Base-by-base conservation (phyloP, 1,140 invertebrate genomes). In the Drosophila grimshawi region DNA sequence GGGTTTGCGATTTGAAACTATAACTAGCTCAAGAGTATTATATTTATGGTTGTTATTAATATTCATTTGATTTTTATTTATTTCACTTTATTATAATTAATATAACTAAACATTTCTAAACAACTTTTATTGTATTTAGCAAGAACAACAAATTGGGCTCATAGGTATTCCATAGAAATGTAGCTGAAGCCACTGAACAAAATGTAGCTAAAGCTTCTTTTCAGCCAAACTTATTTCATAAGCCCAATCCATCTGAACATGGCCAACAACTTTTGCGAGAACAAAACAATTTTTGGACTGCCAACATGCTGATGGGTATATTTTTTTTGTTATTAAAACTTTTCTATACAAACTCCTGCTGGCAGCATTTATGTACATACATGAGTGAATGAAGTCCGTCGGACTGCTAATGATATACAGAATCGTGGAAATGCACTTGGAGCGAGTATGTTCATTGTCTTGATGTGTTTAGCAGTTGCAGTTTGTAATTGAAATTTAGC, bases 401-500 rank as follows among this genome's bases (percentile, higher is more conserved):
- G 57, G 61, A 71, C 59, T 64, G 67, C 71, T 76, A 60, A 76
- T 70, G 59, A 64, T 70, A 41, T 63, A 59, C 11, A 7, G 32
- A 60, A 35, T 45, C 29, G 3, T 30, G 4, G 30, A 48, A 10
- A 27, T 53, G 10, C 27, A 39, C n/a, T 11, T 63, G 45, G 35
- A 55, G 30, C 39, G 45, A 56, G 33, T 19, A 30, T n/a, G 55
- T 66, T 68, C 53, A 43, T 82, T 82, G 68, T 75, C 85, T 88
- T 88, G 85, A 88, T 83, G 83, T 86, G 83, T 85, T 88, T 88
- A 89, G 83, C 71, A 83, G 72, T 88, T 86, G 73, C 74, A 80
- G 72, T 83, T 83, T 83, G 82, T 82, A 86, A 86, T 88, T 86
- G 83, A 89, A 88, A 88, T 88, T 86, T 88, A 83, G 85, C 83